Conservation (phyloP, 2,888 invertebrate species). For the Pharmacophagus antenor region DNA sequence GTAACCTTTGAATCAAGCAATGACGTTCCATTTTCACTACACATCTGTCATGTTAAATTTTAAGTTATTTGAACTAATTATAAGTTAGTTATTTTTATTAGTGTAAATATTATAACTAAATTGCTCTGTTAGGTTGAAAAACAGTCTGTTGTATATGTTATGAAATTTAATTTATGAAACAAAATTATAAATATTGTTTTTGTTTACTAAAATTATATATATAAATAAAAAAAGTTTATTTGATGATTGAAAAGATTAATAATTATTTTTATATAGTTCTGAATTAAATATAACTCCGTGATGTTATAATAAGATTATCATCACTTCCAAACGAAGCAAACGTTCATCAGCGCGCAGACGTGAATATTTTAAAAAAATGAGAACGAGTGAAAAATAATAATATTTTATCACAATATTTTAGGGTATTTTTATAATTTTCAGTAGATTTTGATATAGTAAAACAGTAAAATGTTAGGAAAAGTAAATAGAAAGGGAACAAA, state of each 20-base stretch:
- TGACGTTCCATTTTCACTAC: constrained; percentile 7
- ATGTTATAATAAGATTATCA: too few relatives aligned
- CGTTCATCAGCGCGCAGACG: constrained; percentile 43
- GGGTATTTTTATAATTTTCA: constrained; percentile 46
- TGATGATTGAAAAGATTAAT: too few relatives aligned
- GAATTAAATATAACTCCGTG: too few relatives aligned
- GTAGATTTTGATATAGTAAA: constrained; percentile 46
- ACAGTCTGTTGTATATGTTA: too few relatives aligned
- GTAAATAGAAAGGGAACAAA: constrained; percentile 53
- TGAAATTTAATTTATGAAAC: too few relatives aligned
- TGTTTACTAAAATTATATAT: too few relatives aligned
- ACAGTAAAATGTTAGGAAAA: constrained; percentile 63
- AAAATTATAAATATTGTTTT: too few relatives aligned
- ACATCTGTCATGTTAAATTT: neutral
- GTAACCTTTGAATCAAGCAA: constrained; percentile 17
- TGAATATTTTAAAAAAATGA: constrained; percentile 36
- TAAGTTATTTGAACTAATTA: too few relatives aligned
- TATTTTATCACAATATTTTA: constrained; percentile 18
- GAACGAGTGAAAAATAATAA: constrained; percentile 26
- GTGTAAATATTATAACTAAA: too few relatives aligned
- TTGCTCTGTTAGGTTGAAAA: too few relatives aligned
- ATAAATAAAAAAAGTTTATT: too few relatives aligned
- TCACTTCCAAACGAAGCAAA: neutral
- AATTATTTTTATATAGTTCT: too few relatives aligned
- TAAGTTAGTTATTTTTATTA: neutral